Evolutionary conservation across 2,113 vertebrate genomes (phyloP).

Genomic region (Nicator chloris): DNA sequence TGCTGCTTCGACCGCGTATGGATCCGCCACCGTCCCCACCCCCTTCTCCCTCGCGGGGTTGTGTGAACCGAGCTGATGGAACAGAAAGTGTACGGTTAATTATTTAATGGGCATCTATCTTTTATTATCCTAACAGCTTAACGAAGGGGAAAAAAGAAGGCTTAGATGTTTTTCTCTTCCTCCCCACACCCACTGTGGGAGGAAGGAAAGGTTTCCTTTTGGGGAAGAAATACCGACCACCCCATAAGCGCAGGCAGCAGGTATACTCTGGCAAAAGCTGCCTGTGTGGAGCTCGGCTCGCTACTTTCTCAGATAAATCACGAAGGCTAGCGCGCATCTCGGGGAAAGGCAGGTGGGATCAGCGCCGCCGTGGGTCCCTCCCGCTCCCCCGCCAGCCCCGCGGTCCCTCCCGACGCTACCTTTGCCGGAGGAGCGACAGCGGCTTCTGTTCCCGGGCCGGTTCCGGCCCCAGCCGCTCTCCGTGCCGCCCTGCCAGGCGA

Average conservation of each 20-base stretch:
- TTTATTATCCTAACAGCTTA: background rate
- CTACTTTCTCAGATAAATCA: background rate
- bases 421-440: conserved; percentile 22
- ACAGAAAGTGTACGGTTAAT: conserved; percentile 27
- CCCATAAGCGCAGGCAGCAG: background rate
- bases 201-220: background rate
- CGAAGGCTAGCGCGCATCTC: background rate
- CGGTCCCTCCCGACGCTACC: conserved; percentile 38
- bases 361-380: background rate
- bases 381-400: background rate
- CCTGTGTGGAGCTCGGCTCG: background rate
- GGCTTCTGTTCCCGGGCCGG: background rate
- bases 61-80: background rate
- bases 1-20: background rate
- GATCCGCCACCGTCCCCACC: conserved; percentile 12
- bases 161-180: background rate
- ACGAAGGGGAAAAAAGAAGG: background rate
- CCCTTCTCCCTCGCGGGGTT: background rate
- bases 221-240: background rate
- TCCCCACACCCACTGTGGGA: background rate
- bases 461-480: background rate
- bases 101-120: conserved; percentile 36
- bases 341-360: background rate
- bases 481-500: background rate
- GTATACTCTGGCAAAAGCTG: conserved; percentile 5